Evolutionary conservation across 2,797 vertebrate genomes (phyloP).

Genomic region (Sternotherus odoratus): DNA sequence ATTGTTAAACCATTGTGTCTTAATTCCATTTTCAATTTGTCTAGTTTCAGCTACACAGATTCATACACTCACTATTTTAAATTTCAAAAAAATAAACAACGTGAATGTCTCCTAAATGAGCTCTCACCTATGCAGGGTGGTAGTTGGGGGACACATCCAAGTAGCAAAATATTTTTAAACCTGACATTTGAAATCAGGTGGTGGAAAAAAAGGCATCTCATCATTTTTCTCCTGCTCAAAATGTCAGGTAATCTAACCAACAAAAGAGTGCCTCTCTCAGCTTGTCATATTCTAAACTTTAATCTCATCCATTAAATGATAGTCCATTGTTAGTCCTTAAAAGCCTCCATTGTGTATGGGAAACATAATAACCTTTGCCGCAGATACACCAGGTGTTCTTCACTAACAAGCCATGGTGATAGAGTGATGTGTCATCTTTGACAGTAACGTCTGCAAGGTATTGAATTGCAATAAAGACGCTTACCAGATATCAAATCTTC

Average conservation of each 20-base stretch:
- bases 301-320: slow-evolving; percentile 67
- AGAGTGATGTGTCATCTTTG: slow-evolving; percentile 62
- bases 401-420: slow-evolving; percentile 67
- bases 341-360: slow-evolving; percentile 70
- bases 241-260: slow-evolving; percentile 63
- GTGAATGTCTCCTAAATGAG: slow-evolving; percentile 24
- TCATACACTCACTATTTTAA: not conserved
- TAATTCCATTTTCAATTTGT: not conserved
- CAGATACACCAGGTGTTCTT: slow-evolving; percentile 67
- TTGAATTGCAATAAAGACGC: slow-evolving; percentile 54
- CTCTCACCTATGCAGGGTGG: not conserved
- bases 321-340: slow-evolving; percentile 70
- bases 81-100: not conserved
- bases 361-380: slow-evolving; percentile 77
- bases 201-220: not conserved
- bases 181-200: not conserved
- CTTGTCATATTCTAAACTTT: slow-evolving; percentile 69
- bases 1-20: not conserved
- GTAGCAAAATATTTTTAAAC: slow-evolving; percentile 14
- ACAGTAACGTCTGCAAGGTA: slow-evolving; percentile 25
- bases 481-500: slow-evolving; percentile 53
- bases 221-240: slow-evolving; percentile 44
- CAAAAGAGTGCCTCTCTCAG: slow-evolving; percentile 53
- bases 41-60: not conserved
- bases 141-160: slow-evolving; percentile 47